Evolutionary conservation across 2,113 vertebrate species (phyloP).

Genomic region (Takifugu bimaculatus): DNA sequence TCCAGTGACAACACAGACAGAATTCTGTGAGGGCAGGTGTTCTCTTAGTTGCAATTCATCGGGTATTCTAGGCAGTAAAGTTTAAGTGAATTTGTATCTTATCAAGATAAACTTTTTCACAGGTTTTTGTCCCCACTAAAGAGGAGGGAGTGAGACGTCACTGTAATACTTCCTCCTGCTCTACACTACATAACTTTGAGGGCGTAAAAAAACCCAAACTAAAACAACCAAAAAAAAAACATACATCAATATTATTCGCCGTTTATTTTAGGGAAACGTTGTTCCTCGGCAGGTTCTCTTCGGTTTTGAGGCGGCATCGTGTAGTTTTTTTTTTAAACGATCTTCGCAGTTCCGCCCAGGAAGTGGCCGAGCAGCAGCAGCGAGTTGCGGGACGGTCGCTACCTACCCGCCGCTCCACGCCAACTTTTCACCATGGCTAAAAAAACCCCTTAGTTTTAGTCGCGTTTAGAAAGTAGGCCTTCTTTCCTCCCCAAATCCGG

Average conservation of each 20-base stretch:
- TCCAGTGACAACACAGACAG: constrained; percentile 45
- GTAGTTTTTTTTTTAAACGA: constrained; percentile 31
- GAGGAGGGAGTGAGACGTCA: neutral
- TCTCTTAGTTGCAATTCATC: too few relatives aligned
- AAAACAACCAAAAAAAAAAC: too few relatives aligned
- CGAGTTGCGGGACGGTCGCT: neutral
- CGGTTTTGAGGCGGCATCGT: neutral
- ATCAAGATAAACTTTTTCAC: too few relatives aligned
- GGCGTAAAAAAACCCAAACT: too few relatives aligned
- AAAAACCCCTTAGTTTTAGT: too few relatives aligned
- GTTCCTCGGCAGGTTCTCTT: neutral
- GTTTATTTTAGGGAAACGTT: too few relatives aligned
- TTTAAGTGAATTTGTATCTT: neutral
- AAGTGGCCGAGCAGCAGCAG: constrained; percentile 53
- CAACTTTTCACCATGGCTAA: constrained; percentile 11
- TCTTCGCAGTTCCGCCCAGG: constrained; percentile 72
- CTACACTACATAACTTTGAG: too few relatives aligned
- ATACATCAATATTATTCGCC: too few relatives aligned
- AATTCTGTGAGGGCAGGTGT: neutral
- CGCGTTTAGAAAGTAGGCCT: neutral
- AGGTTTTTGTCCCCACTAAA: too few relatives aligned
- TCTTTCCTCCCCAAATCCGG: neutral
- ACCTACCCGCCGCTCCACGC: constrained; percentile 2
- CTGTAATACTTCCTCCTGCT: neutral
- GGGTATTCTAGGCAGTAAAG: constrained; percentile 24